Percentiles rank a stretch among this genome's conserved stretches.
phyloP scores from a whole-genome alignment of 2,113 vertebrate species.

The Ceuthmochares aereus region DNA sequence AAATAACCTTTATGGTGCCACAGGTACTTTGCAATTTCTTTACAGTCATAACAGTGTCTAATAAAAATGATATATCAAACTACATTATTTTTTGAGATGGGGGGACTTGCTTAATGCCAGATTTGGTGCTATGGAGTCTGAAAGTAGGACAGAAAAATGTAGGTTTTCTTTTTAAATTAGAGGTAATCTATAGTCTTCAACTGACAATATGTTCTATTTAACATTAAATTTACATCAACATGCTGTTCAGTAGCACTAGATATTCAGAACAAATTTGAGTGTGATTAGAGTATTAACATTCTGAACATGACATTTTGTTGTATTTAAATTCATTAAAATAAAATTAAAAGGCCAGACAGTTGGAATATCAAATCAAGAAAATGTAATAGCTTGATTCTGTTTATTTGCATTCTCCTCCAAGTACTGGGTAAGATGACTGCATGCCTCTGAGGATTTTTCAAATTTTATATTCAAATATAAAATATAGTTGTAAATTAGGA shows the following conservation, averaged over 20 bases:
- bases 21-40: slow-evolving; percentile 76
- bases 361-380: neutral
- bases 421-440: slow-evolving; percentile 19
- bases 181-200: slow-evolving; percentile 16
- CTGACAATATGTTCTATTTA: slow-evolving; percentile 33
- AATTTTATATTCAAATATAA: neutral
- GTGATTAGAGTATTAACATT: slow-evolving; percentile 51
- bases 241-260: slow-evolving; percentile 25
- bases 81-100: slow-evolving; percentile 8
- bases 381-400: slow-evolving; percentile 7
- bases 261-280: slow-evolving; percentile 36
- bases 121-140: neutral
- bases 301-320: slow-evolving; percentile 17
- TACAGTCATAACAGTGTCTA: slow-evolving; percentile 83
- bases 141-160: slow-evolving; percentile 8
- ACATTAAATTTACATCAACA: slow-evolving; percentile 38
- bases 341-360: slow-evolving; percentile 51
- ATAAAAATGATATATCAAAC: slow-evolving; percentile 69
- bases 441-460: neutral
- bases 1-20: slow-evolving; percentile 75
- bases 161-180: neutral
- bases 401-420: slow-evolving; percentile 43
- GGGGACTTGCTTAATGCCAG: neutral
- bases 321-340: slow-evolving; percentile 61
- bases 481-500: neutral